phyloP scores from a whole-genome alignment of 2,888 invertebrate species.

The Drosophila heteroneura region DNA sequence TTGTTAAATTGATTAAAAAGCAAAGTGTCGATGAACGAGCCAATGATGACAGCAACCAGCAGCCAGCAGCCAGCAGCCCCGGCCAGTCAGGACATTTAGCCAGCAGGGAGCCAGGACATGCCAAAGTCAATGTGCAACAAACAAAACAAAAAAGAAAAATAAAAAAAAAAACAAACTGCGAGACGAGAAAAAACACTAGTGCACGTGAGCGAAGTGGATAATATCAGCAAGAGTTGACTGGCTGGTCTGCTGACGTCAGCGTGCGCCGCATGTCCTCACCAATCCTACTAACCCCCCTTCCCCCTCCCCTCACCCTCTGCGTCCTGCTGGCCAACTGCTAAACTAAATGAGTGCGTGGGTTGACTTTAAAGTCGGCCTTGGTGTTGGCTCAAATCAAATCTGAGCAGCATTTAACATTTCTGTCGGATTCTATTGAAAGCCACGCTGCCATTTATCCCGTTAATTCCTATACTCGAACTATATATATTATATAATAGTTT shows the following conservation, averaged over 20 bases:
- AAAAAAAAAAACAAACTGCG: conserved; percentile 13
- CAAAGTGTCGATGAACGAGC: conserved; percentile 82
- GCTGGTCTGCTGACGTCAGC: conserved; percentile 6
- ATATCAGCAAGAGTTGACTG: conserved; percentile 16
- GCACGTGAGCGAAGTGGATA: conserved; percentile 35
- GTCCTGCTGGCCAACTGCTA: neutral
- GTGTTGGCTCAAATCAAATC: neutral
- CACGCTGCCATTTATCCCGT: neutral
- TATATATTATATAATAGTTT: neutral
- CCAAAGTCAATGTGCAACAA: conserved; percentile 55
- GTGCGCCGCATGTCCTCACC: neutral
- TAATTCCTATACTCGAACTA: neutral
- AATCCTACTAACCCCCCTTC: neutral
- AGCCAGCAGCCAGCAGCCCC: conserved; percentile 20
- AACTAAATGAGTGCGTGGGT: conserved; percentile 1
- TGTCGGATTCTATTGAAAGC: too few relatives aligned
- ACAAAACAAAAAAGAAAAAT: neutral
- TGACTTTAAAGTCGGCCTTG: neutral
- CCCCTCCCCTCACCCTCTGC: neutral
- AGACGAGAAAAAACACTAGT: conserved; percentile 24
- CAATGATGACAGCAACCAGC: conserved; percentile 75
- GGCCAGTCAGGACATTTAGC: conserved; percentile 26
- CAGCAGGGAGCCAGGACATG: conserved; percentile 45
- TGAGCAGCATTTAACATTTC: neutral
- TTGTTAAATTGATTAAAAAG: conserved; percentile 83